These are phyloP conservation scores for Engystomops pustulosus DNA, from an alignment of 2,113 vertebrate genomes.

Conservation along the genomic window DNA sequence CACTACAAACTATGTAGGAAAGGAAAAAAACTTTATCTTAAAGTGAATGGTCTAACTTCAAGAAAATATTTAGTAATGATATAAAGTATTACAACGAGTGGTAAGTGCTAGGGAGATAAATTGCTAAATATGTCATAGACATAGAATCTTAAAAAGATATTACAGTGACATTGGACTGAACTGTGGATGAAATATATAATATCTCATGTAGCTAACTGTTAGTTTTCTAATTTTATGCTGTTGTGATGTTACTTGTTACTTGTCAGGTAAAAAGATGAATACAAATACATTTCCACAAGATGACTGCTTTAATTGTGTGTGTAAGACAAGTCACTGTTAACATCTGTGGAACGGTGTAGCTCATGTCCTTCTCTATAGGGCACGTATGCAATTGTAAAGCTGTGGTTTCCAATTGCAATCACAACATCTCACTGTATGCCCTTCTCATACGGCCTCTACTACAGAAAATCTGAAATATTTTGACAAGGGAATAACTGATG, in stretches of 20 bases:
- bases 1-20: no score
- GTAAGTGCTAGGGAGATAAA: no score
- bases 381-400: not conserved
- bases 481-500: conserved; percentile 26
- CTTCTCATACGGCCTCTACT: not conserved
- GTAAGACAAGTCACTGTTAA: not conserved
- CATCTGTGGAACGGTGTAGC: not conserved
- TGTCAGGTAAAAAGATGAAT: not conserved
- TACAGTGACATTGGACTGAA: no score
- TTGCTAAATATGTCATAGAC: no score
- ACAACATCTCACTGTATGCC: conserved; percentile 20
- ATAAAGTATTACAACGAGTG: no score
- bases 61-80: no score
- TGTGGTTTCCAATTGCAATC: conserved; percentile 20
- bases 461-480: conserved; percentile 26
- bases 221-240: no score
- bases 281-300: not conserved
- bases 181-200: no score
- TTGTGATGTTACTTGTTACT: not conserved
- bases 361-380: not conserved
- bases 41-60: no score
- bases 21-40: no score
- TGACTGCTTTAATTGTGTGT: not conserved
- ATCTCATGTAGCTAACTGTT: no score
- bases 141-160: no score